Conservation (phyloP, 2,797 vertebrate genomes). For the Psittacula echo region DNA sequence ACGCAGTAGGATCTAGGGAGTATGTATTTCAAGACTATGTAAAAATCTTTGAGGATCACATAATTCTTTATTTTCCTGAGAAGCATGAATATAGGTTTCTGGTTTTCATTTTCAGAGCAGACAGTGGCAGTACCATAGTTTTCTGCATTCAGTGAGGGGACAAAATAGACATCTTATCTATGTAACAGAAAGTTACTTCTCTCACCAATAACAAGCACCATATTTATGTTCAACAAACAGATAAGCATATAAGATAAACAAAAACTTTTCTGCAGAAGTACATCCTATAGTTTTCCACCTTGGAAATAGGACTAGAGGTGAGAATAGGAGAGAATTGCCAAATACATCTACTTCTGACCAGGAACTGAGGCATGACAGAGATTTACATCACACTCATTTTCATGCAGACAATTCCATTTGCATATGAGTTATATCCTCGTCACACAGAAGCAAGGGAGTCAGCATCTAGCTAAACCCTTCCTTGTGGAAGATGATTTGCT, state of each 20-base stretch:
- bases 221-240: neutral
- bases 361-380: neutral
- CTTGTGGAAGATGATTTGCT: neutral
- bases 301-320: neutral
- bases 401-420: neutral
- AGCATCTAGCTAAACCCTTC: neutral
- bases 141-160: neutral
- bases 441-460: neutral
- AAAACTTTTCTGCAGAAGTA: neutral
- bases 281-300: neutral
- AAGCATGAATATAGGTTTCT: neutral
- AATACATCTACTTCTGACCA: neutral
- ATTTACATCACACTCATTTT: neutral
- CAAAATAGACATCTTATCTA: neutral
- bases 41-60: neutral
- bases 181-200: constrained; percentile 17
- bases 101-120: neutral
- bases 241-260: neutral
- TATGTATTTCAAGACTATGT: neutral
- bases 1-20: neutral
- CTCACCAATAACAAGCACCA: neutral
- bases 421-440: neutral
- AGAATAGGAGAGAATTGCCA: neutral
- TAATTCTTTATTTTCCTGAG: neutral
- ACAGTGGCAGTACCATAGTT: neutral